Base-by-base conservation (phyloP, 2,888 invertebrate species). In the Psylliodes chrysocephalus region DNA sequence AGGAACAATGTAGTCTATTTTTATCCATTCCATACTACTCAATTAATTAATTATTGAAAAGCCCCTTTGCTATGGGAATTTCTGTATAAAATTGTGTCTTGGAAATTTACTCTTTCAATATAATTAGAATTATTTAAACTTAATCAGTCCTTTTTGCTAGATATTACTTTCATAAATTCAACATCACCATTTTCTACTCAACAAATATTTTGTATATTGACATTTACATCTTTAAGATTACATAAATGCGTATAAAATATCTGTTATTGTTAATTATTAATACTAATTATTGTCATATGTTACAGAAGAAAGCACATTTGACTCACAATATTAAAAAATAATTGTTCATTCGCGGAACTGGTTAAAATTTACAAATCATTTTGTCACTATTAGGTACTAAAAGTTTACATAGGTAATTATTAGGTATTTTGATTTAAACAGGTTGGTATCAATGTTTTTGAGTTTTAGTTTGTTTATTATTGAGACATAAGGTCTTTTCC, bases 281-380 rank as follows among this genome's bases (percentile, higher is more conserved):
- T 52, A 51, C 49, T 60, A 60, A 60, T 64, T 64, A 67, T 67
- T 67, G 67, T 67, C 67, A 63, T 60, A 62, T 54, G 67, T 67
- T 67, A 64, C 67, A 64, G 54, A 56, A 63, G 54, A 62, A 64
- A 64, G 60, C 61, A 47, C 67, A 54, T 53, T 61, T 59, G 30
- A 47, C 40, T 59, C 54, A 57, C 61, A 64, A 53, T 25, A 54
- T 54, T 59, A 14, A 60, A 33, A 53, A 42, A 64, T 52, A 38
- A 51, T 30, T 49, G 47, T 47, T 30, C n/a, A 33, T 59, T 25
- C 12, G n/a, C 59, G 49, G 38, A 59, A 38, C n/a, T 51, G 18
- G 49, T 19, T 49, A 25, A 59, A 59, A 57, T 35, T 35, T 14
- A n/a, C 17, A n/a, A n/a, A n/a, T n/a, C n/a, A n/a, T n/a, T n/a